Evolutionary conservation across 2,113 vertebrate species (phyloP).

Genomic region (Callipepla californica): DNA sequence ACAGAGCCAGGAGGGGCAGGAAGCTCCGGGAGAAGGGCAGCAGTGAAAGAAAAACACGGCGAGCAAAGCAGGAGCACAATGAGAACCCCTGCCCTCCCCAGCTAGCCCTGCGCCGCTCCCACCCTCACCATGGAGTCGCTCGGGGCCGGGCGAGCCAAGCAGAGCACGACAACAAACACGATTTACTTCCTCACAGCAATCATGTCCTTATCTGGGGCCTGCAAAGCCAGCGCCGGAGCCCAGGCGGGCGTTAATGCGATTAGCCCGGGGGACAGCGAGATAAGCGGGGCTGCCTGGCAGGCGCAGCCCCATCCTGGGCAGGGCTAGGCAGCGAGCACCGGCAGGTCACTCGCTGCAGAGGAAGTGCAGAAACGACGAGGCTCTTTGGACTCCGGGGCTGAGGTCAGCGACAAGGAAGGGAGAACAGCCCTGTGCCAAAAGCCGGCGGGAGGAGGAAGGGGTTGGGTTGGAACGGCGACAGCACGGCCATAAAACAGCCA

Average conservation of each 20-base stretch:
- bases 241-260: neutral
- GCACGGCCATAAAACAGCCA: neutral
- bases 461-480: neutral
- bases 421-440: neutral
- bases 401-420: neutral
- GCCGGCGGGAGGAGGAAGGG: neutral
- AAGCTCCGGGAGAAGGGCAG: neutral
- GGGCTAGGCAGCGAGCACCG: neutral
- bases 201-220: neutral
- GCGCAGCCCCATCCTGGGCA: neutral
- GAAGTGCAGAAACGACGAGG: rapidly evolving
- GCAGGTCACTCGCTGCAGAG: neutral
- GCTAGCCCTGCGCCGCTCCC: neutral
- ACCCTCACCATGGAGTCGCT: neutral
- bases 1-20: neutral
- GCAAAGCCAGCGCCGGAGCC: neutral
- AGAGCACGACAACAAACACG: neutral
- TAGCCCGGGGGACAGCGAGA: neutral
- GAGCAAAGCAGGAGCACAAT: neutral
- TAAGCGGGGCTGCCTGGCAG: neutral
- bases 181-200: neutral
- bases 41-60: neutral
- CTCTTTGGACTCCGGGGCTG: rapidly evolving
- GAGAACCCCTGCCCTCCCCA: neutral
- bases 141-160: neutral